Evolutionary conservation across 2,888 invertebrate genomes (phyloP).

Genomic region (Sclerodermus sp.): DNA sequence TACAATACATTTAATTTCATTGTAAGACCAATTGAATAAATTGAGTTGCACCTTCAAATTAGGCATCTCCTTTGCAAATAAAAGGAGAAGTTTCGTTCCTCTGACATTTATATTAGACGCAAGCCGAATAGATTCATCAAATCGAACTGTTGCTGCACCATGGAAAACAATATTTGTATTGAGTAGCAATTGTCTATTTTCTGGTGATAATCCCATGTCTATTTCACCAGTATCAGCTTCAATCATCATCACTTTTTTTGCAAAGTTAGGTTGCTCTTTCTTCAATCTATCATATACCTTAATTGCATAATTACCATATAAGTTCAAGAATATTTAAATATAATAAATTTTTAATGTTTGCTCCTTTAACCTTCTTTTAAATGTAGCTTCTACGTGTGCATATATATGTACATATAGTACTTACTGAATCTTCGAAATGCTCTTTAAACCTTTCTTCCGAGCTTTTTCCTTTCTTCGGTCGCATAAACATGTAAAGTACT

Average conservation of each 20-base stretch:
- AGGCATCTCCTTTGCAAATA: conserved; percentile 67
- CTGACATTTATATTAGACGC: conserved; percentile 72
- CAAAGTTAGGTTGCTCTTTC: conserved; percentile 57
- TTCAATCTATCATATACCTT: conserved; percentile 62
- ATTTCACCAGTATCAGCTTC: conserved; percentile 60
- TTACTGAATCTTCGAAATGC: conserved; percentile 49
- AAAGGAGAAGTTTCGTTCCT: conserved; percentile 67
- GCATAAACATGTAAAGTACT: conserved; percentile 48
- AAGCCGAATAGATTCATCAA: conserved; percentile 69
- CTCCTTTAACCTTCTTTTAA: too few relatives aligned
- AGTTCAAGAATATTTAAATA: too few relatives aligned
- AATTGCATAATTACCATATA: too few relatives aligned
- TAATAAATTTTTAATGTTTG: too few relatives aligned
- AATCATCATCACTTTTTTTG: conserved; percentile 62
- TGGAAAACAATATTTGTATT: conserved; percentile 71
- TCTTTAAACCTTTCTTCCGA: conserved; percentile 45
- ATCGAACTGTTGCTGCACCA: conserved; percentile 75
- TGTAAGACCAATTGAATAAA: neutral
- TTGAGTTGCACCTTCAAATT: conserved; percentile 71
- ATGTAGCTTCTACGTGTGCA: too few relatives aligned
- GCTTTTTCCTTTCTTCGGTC: conserved; percentile 52
- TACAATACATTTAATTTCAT: neutral
- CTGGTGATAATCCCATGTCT: conserved; percentile 60
- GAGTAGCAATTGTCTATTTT: conserved; percentile 58
- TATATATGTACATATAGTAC: conserved; percentile 16